phyloP scores from a whole-genome alignment of 2,113 vertebrate species.

The Gasterosteus nipponicus region DNA sequence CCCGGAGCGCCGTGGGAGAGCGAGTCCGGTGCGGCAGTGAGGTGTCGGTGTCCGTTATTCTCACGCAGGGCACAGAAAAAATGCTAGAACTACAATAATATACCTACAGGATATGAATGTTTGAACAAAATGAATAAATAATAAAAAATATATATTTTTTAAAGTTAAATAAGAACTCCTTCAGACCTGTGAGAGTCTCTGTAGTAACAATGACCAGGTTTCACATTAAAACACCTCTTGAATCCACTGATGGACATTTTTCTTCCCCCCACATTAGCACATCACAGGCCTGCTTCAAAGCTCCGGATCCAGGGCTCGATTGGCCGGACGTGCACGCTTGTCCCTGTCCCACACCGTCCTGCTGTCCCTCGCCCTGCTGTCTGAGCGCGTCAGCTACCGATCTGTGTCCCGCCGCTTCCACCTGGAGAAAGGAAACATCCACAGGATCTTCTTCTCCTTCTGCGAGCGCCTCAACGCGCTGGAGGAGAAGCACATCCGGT shows the following conservation, averaged over 20 bases:
- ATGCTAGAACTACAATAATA: neutral
- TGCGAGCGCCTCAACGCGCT: constrained; percentile 74
- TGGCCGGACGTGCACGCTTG: constrained; percentile 77
- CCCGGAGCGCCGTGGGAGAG: neutral
- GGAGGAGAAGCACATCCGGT: constrained; percentile 63
- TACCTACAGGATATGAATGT: neutral
- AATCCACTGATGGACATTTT: neutral
- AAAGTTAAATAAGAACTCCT: too few species aligned
- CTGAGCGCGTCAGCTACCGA: constrained; percentile 77
- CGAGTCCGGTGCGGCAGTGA: constrained; percentile 49
- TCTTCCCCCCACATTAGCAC: constrained; percentile 53
- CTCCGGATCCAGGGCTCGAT: constrained; percentile 63
- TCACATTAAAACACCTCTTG: neutral
- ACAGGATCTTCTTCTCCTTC: constrained; percentile 81
- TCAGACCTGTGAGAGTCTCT: neutral
- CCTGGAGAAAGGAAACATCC: constrained; percentile 82
- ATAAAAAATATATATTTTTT: too few species aligned
- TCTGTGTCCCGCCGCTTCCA: constrained; percentile 74
- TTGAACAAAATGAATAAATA: neutral
- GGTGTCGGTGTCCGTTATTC: constrained; percentile 43
- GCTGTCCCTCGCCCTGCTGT: constrained; percentile 80
- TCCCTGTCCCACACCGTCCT: constrained; percentile 77
- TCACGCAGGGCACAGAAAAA: neutral
- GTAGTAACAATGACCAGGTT: neutral
- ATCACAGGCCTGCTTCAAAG: constrained; percentile 76